Conservation (phyloP, 2,113 vertebrate genomes). For the Erythrolamprus reginae region DNA sequence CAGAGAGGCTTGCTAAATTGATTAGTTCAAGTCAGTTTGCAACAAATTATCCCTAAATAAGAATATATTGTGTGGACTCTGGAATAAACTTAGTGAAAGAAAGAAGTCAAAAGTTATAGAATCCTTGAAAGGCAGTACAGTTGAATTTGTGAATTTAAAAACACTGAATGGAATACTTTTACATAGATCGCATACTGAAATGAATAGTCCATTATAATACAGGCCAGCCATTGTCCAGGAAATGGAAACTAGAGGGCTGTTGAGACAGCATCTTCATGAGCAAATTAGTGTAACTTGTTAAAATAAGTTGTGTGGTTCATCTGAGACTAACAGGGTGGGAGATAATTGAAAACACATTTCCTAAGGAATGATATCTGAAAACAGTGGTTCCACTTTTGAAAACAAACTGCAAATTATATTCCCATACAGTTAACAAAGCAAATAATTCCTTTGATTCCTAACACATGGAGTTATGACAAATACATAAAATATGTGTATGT, state of each 20-base stretch:
- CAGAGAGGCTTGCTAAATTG: background rate
- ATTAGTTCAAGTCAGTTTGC: background rate
- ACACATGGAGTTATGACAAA: conserved; percentile 40
- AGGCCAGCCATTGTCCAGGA: background rate
- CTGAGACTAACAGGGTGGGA: background rate
- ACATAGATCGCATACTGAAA: background rate
- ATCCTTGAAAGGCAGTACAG: background rate
- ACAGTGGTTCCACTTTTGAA: conserved; percentile 52
- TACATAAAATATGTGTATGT: conserved; percentile 25
- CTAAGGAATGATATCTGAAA: conserved; percentile 42
- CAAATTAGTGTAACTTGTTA: conserved; percentile 12
- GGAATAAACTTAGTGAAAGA: background rate
- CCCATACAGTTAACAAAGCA: conserved; percentile 43
- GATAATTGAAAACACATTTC: conserved; percentile 44
- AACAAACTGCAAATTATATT: conserved; percentile 52
- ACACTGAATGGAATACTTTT: background rate
- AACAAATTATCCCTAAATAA: background rate
- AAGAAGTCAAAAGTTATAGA: background rate
- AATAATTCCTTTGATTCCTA: conserved; percentile 51
- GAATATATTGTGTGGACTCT: background rate
- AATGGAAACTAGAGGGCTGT: conserved; percentile 6
- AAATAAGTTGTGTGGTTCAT: conserved; percentile 19
- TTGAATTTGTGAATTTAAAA: background rate
- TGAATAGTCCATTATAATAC: background rate
- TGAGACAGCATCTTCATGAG: conserved; percentile 20